These are phyloP conservation scores for Stegostoma tigrinum DNA, from an alignment of 2,113 vertebrate species.

Conservation along the genomic window DNA sequence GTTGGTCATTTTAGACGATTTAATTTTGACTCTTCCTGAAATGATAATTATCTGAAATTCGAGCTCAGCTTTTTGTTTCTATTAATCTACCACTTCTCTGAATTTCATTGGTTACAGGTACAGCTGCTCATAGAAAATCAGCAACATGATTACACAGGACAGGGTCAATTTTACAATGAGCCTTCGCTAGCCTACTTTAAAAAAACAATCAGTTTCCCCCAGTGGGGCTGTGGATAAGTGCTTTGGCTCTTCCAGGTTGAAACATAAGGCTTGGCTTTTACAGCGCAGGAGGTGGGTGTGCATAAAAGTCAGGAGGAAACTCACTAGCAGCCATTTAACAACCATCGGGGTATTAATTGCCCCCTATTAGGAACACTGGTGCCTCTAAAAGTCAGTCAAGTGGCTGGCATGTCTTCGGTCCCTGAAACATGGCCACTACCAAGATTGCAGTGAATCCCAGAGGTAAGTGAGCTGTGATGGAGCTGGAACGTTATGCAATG, in stretches of 20 bases:
- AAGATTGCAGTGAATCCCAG: not conserved
- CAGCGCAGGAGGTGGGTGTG: too few relatives aligned
- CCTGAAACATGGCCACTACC: not conserved
- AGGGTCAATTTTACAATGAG: not conserved
- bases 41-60: slow-evolving; percentile 33
- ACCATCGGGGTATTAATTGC: not conserved
- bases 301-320: not conserved
- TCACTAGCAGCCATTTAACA: not conserved
- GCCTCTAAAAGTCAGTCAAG: not conserved
- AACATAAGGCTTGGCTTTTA: not conserved
- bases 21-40: slow-evolving; percentile 32
- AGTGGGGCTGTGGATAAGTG: not conserved
- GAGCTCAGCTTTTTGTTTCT: slow-evolving; percentile 32
- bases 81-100: not conserved
- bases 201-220: not conserved
- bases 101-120: not conserved
- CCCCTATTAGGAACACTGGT: too few relatives aligned
- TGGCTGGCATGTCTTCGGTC: not conserved
- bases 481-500: too few relatives aligned
- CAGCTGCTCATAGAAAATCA: not conserved
- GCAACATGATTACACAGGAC: not conserved
- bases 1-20: slow-evolving; percentile 28
- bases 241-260: not conserved
- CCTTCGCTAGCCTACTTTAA: not conserved
- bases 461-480: not conserved